These are phyloP conservation scores for Ganaspis sp. DNA, from an alignment of 1,140 invertebrate species.

Conservation along the genomic window DNA sequence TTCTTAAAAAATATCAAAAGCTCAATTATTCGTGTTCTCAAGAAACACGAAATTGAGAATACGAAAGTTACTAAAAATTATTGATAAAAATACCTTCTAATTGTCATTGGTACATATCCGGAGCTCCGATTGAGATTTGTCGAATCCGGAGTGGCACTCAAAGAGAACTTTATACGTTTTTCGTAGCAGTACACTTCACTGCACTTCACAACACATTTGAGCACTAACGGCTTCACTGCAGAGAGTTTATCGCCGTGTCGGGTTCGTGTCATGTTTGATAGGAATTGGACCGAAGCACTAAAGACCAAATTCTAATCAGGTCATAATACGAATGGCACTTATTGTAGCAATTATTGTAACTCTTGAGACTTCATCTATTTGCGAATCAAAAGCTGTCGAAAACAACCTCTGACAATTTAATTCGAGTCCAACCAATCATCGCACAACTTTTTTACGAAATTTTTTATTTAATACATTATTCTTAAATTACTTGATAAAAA, in stretches of 20 bases:
- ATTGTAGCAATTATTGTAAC: neutral
- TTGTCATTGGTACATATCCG: slow-evolving; percentile 15
- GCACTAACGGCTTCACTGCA: slow-evolving; percentile 6
- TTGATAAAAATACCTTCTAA: slow-evolving; percentile 8
- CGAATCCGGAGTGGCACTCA: slow-evolving; percentile 21
- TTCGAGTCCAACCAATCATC: neutral
- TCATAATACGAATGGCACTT: slow-evolving; percentile 10
- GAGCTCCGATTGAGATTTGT: slow-evolving; percentile 1
- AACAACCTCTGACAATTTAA: neutral
- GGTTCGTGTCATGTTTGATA: slow-evolving; percentile 28
- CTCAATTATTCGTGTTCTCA: no score
- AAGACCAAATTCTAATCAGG: slow-evolving; percentile 15
- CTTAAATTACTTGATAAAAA: slow-evolving; percentile 17
- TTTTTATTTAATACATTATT: neutral
- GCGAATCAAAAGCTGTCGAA: neutral
- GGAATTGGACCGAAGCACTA: neutral
- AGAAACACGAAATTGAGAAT: neutral
- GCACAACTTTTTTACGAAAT: neutral
- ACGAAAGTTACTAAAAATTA: neutral
- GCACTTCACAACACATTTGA: slow-evolving; percentile 22
- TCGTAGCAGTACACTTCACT: slow-evolving; percentile 22
- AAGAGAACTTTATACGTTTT: slow-evolving; percentile 18
- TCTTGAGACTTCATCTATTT: neutral
- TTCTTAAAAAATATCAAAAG: no score
- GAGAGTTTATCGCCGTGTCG: neutral